Percentiles rank a stretch among this genome's conserved stretches.
Conservation (phyloP, 2,797 vertebrate genomes). For the Rhadinocentrus ornatus region DNA sequence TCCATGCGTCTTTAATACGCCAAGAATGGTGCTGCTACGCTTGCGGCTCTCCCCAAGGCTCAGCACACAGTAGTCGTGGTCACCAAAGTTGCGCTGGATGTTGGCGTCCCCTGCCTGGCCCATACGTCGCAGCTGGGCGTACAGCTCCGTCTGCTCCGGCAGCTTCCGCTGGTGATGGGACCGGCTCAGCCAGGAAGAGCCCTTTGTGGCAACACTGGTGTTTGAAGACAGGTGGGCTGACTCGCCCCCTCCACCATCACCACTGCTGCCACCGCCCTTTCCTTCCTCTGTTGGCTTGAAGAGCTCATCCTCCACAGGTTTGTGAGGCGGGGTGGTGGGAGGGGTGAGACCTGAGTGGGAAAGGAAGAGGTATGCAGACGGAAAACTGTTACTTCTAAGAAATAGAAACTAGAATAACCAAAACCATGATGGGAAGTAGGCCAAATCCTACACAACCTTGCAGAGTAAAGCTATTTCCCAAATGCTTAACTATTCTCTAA, state of each 20-base stretch:
- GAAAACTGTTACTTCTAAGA: neutral
- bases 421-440: neutral
- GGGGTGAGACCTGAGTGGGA: conserved; percentile 91
- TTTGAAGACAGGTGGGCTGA: conserved; percentile 20
- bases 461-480: neutral
- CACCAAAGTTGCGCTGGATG: conserved; percentile 87
- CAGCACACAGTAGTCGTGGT: conserved; percentile 95
- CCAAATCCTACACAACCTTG: neutral
- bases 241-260: conserved; percentile 49
- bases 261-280: conserved; percentile 79
- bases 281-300: conserved; percentile 89
- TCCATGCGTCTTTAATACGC: conserved; percentile 47
- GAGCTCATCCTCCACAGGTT: conserved; percentile 92
- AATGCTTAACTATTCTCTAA: neutral
- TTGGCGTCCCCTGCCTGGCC: conserved; percentile 67
- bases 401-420: neutral
- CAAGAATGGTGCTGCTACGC: conserved; percentile 67
- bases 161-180: conserved; percentile 84
- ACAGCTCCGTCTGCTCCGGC: conserved; percentile 93
- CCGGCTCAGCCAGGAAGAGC: conserved; percentile 65
- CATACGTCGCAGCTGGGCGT: conserved; percentile 90
- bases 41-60: conserved; percentile 79
- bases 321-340: conserved; percentile 97
- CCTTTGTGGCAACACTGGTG: conserved; percentile 40
- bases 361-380: neutral